A percentile compares a stretch with the other conserved stretches of the same genome.
These are phyloP conservation scores for Nephila pilipes DNA, from an alignment of 1,140 invertebrate species.

Conservation along the genomic window DNA sequence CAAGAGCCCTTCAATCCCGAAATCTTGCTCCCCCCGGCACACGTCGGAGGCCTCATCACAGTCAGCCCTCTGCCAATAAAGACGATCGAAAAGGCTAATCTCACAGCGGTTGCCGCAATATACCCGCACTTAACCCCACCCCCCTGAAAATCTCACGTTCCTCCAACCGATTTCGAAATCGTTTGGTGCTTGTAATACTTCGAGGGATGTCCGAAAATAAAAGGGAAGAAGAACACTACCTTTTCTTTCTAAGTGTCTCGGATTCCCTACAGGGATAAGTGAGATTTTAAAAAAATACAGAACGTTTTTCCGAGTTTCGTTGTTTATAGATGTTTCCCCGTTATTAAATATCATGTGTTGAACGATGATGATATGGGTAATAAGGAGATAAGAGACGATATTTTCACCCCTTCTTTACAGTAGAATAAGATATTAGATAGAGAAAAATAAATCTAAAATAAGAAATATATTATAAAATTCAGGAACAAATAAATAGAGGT, in stretches of 20 bases:
- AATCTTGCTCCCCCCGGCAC: constrained; percentile 47
- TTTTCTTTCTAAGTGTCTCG: neutral
- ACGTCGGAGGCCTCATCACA: constrained; percentile 27
- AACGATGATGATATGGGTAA: too few species aligned
- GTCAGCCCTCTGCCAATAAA: constrained; percentile 69
- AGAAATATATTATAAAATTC: too few species aligned
- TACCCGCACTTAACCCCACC: constrained; percentile 15
- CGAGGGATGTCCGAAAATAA: constrained; percentile 1
- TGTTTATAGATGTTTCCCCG: too few species aligned
- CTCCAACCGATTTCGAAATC: neutral
- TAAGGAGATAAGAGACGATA: too few species aligned
- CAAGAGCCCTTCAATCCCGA: constrained; percentile 54
- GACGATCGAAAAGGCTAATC: constrained; percentile 65
- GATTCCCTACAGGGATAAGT: neutral
- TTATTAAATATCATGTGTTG: too few species aligned
- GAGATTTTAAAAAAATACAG: neutral
- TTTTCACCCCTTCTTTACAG: too few species aligned
- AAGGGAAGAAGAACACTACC: neutral
- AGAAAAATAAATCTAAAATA: too few species aligned
- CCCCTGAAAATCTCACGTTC: neutral
- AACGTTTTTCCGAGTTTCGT: too few species aligned
- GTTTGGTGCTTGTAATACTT: neutral
- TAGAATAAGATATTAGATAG: too few species aligned
- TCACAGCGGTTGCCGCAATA: constrained; percentile 45
- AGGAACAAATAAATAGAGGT: too few species aligned